Evolutionary conservation across 2,113 vertebrate species (phyloP).

Genomic region (Corythornis vintsioides): DNA sequence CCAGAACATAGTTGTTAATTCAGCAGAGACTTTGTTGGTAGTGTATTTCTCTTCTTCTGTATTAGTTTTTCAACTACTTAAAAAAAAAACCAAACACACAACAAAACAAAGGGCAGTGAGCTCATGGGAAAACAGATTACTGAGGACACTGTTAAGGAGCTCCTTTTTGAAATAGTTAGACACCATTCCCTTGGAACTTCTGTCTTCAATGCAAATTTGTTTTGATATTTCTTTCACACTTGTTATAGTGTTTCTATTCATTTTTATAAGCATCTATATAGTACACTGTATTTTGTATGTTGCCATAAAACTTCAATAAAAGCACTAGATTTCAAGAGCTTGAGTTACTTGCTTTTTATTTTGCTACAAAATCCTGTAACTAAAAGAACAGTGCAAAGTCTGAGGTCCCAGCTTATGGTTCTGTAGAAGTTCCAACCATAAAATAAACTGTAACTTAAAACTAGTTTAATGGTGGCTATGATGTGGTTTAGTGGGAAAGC

Average conservation of each 20-base stretch:
- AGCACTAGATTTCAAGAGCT: not conserved
- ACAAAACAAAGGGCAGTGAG: not conserved
- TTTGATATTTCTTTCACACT: not conserved
- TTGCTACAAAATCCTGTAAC: not conserved
- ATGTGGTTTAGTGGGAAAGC: not conserved
- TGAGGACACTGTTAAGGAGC: not conserved
- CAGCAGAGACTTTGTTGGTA: not conserved
- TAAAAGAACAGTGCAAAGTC: not conserved
- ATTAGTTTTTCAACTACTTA: not conserved
- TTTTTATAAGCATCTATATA: not conserved
- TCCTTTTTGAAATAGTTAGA: not conserved
- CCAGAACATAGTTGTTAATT: not conserved
- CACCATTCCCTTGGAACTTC: not conserved
- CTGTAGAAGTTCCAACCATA: not conserved
- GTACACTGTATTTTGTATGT: not conserved
- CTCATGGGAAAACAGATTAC: not conserved
- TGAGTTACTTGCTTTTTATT: not conserved
- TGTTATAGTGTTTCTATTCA: not conserved
- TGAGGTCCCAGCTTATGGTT: not conserved
- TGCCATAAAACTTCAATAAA: not conserved
- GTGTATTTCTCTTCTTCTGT: not conserved
- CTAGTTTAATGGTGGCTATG: not conserved
- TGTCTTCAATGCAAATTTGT: not conserved
- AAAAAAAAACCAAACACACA: too few species aligned
- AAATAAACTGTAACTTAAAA: not conserved